phyloP scores from a whole-genome alignment of 2,888 invertebrate genomes.

The Arge pagana region DNA sequence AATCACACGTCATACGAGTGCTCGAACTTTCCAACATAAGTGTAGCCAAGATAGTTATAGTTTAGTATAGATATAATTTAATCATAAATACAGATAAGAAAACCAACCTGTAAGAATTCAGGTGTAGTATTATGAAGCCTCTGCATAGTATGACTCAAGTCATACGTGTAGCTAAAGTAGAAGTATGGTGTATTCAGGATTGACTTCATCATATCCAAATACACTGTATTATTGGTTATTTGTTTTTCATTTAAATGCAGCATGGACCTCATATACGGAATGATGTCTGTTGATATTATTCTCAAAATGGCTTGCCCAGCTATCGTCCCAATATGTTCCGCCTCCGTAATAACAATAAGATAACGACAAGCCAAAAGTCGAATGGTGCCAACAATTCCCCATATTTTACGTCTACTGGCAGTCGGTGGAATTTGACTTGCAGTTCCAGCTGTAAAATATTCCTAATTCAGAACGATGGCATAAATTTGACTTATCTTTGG shows the following conservation, averaged over 20 bases:
- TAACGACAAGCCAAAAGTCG: conserved; percentile 84
- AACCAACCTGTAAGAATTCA: conserved; percentile 73
- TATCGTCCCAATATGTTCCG: conserved; percentile 78
- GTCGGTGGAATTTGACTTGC: conserved; percentile 68
- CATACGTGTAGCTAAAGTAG: conserved; percentile 94
- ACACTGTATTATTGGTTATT: conserved; percentile 80
- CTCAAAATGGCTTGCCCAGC: conserved; percentile 81
- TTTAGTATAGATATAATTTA: too few relatives aligned
- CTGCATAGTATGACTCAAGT: conserved; percentile 91
- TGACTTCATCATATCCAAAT: conserved; percentile 82
- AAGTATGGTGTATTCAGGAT: conserved; percentile 84
- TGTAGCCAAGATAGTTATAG: too few relatives aligned
- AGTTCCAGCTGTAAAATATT: conserved; percentile 44
- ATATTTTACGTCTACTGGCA: conserved; percentile 72
- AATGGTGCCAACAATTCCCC: conserved; percentile 87
- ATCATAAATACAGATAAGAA: conserved; percentile 7
- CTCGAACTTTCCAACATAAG: too few relatives aligned
- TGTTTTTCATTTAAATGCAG: conserved; percentile 85
- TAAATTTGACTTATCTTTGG: not conserved
- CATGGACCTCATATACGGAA: conserved; percentile 84
- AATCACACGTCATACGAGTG: too few relatives aligned
- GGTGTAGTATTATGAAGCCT: conserved; percentile 81
- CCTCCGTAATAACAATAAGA: conserved; percentile 85
- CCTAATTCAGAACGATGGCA: not conserved
- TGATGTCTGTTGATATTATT: conserved; percentile 77